These are phyloP conservation scores for Saccopteryx bilineata DNA, from an alignment of 2,113 vertebrate species.

Conservation along the genomic window DNA sequence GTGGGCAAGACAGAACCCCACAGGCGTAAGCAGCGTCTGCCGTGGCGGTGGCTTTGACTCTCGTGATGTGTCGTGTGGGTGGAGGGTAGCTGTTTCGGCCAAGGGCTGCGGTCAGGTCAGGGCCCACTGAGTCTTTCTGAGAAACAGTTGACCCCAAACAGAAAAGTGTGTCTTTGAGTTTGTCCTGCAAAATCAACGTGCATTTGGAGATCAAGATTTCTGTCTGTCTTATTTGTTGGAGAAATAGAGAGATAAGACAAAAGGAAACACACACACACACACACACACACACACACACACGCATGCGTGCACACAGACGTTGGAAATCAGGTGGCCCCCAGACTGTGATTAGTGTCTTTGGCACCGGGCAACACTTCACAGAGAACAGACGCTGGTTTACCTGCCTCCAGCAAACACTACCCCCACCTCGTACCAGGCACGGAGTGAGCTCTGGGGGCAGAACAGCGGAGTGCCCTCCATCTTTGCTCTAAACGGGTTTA, in stretches of 20 bases:
- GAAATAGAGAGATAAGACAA: not conserved
- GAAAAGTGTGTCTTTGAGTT: not conserved
- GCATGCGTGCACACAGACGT: too few species aligned
- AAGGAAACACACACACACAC: not conserved
- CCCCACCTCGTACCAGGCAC: not conserved
- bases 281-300: too few species aligned
- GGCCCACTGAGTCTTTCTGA: not conserved
- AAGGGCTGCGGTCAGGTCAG: not conserved
- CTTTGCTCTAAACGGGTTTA: not conserved
- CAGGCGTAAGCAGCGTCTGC: too few species aligned
- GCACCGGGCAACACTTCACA: not conserved
- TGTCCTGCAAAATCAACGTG: not conserved
- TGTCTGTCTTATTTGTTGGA: not conserved
- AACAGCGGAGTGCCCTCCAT: not conserved
- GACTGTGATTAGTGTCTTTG: not conserved
- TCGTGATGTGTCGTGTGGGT: not conserved
- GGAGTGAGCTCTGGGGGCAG: not conserved
- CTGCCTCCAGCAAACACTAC: rapidly evolving
- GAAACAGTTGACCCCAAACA: not conserved
- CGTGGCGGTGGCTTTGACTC: rapidly evolving
- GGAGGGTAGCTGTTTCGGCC: not conserved
- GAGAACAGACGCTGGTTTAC: too few species aligned
- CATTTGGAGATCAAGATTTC: not conserved
- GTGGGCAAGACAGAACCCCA: too few species aligned
- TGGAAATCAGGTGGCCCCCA: not conserved